A percentile compares a stretch with the other conserved stretches of the same genome.
Evolutionary conservation across 2,888 invertebrate species (phyloP).

Genomic region (Noctua janthe): DNA sequence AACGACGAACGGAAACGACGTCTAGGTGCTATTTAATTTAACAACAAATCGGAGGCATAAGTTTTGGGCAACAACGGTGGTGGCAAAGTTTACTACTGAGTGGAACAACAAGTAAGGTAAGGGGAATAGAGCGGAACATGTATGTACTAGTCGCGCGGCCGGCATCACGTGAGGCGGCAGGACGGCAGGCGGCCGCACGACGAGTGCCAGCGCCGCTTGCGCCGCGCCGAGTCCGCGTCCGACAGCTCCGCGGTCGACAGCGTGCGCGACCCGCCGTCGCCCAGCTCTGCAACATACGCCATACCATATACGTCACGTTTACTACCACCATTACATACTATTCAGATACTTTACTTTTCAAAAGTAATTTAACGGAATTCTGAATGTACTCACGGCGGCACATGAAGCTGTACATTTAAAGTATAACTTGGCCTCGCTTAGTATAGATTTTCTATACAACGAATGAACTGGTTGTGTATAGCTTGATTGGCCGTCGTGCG

Average conservation of each 20-base stretch:
- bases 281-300: slow-evolving; percentile 77
- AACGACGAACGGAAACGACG: slow-evolving; percentile 32
- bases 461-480: no score
- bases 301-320: background rate
- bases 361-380: no score
- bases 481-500: no score
- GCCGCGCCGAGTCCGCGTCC: slow-evolving; percentile 81
- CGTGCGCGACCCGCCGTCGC: slow-evolving; percentile 85
- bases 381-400: no score
- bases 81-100: slow-evolving; percentile 38
- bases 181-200: slow-evolving; percentile 86
- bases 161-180: slow-evolving; percentile 85
- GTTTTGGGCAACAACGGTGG: slow-evolving; percentile 44
- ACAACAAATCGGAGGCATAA: slow-evolving; percentile 39
- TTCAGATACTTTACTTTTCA: slow-evolving; percentile 9
- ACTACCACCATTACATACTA: slow-evolving; percentile 9
- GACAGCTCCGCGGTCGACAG: slow-evolving; percentile 87
- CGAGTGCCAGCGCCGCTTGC: slow-evolving; percentile 87
- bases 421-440: no score
- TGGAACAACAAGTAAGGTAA: slow-evolving; percentile 32
- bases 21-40: slow-evolving; percentile 42
- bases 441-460: no score
- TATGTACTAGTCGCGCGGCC: background rate
- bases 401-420: no score
- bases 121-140: slow-evolving; percentile 35